Percentiles rank a stretch among this genome's conserved stretches.
phyloP scores from a whole-genome alignment of 2,113 vertebrate genomes.

The Paracyprichromis sp. region DNA sequence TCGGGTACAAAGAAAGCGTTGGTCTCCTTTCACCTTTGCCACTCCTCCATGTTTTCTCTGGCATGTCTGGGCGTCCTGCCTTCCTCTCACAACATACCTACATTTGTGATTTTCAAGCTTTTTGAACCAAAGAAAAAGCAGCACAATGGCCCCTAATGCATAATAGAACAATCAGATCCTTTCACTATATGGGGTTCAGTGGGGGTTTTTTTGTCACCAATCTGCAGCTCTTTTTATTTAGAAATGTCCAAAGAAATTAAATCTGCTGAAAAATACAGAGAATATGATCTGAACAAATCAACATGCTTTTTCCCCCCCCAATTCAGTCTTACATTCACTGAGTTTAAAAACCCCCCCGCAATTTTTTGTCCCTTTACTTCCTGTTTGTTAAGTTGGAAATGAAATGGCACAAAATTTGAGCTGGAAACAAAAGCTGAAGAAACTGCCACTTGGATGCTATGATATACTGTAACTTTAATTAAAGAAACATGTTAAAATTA shows the following conservation, averaged over 20 bases:
- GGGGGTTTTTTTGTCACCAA: background rate
- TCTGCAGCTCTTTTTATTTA: background rate
- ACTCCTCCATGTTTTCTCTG: background rate
- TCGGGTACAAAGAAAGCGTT: background rate
- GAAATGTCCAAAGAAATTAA: background rate
- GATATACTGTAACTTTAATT: background rate
- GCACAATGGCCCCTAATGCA: background rate
- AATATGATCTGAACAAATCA: background rate
- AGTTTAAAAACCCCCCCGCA: fast-evolving
- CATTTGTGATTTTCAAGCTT: background rate
- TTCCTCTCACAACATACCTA: background rate
- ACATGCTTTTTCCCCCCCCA: fast-evolving
- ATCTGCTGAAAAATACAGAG: background rate
- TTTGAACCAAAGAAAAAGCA: background rate
- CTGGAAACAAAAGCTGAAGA: background rate
- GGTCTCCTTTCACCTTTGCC: background rate
- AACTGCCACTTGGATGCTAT: background rate
- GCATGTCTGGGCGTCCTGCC: background rate
- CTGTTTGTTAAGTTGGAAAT: background rate
- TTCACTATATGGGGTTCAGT: background rate
- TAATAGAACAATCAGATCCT: background rate
- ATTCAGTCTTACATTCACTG: background rate
- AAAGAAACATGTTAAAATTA: background rate
- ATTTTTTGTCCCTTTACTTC: background rate
- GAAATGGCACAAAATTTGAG: background rate